Base-by-base conservation (phyloP, 2,797 vertebrate species). In the Podargus strigoides region DNA sequence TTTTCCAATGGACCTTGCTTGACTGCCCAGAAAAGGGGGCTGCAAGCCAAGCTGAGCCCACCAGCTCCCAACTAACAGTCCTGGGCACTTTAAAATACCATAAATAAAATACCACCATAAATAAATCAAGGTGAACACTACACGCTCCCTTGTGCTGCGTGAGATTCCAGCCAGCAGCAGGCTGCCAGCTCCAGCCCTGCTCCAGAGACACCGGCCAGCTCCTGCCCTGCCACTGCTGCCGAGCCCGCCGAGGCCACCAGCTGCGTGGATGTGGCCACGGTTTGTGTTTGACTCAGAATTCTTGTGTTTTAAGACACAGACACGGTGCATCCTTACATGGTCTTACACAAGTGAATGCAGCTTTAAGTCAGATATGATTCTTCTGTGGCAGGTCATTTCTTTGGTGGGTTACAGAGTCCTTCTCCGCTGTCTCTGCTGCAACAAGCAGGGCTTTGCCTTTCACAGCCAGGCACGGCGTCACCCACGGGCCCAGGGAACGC, bases 171-270 rank as follows among this genome's bases (percentile, higher is more conserved):
- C 63, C 10, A n/a, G 84, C 63, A 63, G 60, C 82, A 60, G 72
- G 50, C 49, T 85, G 70, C 74, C 79, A 36, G 42, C 58, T 44
- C 52, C 82, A 83, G 75, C 85, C 69, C 78, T n/a, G n/a, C n/a
- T n/a, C n/a, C n/a, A n/a, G n/a, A n/a, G n/a, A n/a, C n/a, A n/a
- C n/a, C n/a, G n/a, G 70, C 74, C 79, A 36, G 42, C 58, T 44
- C 52, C 82, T 80, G 75, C 85, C 69, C 78, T 36, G 74, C 64
- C n/a, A 46, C 81, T 0, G 0, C 49, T 23, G 79, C 74, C 1
- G 3, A 63, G 62, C 59, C 52, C n/a, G 32, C 36, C 2, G 1
- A 28, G 73, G 13, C 23, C 21, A 0, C 8, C 0, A 0, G 47
- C 62, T 5, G 3, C 0, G 0, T 4, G 49, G 39, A 50, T 5